phyloP scores from a whole-genome alignment of 2,888 invertebrate species.

The Torymus tubicola region DNA sequence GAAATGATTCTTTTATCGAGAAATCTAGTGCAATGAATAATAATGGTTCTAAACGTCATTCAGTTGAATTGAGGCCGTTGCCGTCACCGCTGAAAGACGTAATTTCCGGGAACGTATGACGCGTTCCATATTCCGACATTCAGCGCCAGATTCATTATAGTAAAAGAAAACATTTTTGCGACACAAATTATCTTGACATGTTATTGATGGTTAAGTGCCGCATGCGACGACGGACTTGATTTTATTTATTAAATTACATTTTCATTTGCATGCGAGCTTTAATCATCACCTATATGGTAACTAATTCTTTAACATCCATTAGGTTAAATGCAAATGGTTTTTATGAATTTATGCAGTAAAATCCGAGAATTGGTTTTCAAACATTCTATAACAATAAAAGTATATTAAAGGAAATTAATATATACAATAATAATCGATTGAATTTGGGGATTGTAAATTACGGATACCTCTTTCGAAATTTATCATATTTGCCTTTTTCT shows the following conservation, averaged over 20 bases:
- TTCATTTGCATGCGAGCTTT: too few species aligned
- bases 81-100: conserved; percentile 45
- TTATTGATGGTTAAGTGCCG: conserved; percentile 3
- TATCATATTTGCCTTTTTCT: too few species aligned
- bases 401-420: too few species aligned
- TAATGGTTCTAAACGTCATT: conserved; percentile 61
- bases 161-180: conserved; percentile 17
- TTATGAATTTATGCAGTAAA: not conserved
- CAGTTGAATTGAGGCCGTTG: conserved; percentile 51
- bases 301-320: too few species aligned
- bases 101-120: conserved; percentile 54
- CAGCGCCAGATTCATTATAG: conserved; percentile 35
- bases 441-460: too few species aligned
- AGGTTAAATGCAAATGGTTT: too few species aligned
- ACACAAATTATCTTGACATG: conserved; percentile 15
- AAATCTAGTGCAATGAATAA: conserved; percentile 67
- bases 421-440: too few species aligned
- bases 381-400: too few species aligned
- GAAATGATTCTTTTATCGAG: conserved; percentile 62
- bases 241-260: too few species aligned
- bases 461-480: too few species aligned
- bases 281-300: too few species aligned
- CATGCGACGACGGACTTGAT: too few species aligned
- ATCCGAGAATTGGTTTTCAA: not conserved
- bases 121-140: conserved; percentile 38